Evolutionary conservation across 2,113 vertebrate species (phyloP).

Genomic region (Leptodactylus fuscus): DNA sequence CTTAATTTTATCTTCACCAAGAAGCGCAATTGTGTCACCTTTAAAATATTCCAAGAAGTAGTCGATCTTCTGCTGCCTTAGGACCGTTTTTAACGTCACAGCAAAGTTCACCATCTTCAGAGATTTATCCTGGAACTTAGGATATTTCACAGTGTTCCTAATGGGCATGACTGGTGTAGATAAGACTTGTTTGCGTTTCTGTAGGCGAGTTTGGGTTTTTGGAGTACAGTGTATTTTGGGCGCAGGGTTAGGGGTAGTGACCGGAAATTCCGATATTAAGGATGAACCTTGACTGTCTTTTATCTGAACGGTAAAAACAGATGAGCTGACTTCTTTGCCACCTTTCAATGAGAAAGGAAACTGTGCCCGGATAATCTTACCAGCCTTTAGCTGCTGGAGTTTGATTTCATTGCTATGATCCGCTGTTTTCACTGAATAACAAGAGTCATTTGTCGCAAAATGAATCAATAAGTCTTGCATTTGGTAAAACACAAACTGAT

Average conservation of each 20-base stretch:
- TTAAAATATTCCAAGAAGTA: conserved; percentile 97
- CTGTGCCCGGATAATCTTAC: conserved; percentile 77
- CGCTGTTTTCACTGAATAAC: conserved; percentile 81
- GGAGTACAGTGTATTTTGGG: conserved; percentile 79
- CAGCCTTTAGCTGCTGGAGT: conserved; percentile 79
- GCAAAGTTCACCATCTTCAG: conserved; percentile 83
- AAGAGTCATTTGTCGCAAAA: conserved; percentile 74
- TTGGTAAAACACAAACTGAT: conserved; percentile 79
- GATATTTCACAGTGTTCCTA: conserved; percentile 73
- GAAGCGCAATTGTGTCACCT: conserved; percentile 91
- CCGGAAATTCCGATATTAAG: conserved; percentile 75
- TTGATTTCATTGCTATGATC: conserved; percentile 82
- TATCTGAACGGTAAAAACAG: conserved; percentile 81
- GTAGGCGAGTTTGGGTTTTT: conserved; percentile 63
- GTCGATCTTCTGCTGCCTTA: conserved; percentile 87
- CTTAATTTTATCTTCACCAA: conserved; percentile 86
- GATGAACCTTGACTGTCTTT: conserved; percentile 67
- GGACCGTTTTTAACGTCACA: conserved; percentile 87
- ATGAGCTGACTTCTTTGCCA: conserved; percentile 77
- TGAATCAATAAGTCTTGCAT: conserved; percentile 80
- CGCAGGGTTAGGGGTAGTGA: conserved; percentile 82
- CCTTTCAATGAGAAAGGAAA: conserved; percentile 77
- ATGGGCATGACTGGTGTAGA: conserved; percentile 73
- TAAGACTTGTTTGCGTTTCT: conserved; percentile 73
- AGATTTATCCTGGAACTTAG: conserved; percentile 80